Evolutionary conservation across 1,140 invertebrate genomes (phyloP).

Genomic region (Liolophura sinensis): DNA sequence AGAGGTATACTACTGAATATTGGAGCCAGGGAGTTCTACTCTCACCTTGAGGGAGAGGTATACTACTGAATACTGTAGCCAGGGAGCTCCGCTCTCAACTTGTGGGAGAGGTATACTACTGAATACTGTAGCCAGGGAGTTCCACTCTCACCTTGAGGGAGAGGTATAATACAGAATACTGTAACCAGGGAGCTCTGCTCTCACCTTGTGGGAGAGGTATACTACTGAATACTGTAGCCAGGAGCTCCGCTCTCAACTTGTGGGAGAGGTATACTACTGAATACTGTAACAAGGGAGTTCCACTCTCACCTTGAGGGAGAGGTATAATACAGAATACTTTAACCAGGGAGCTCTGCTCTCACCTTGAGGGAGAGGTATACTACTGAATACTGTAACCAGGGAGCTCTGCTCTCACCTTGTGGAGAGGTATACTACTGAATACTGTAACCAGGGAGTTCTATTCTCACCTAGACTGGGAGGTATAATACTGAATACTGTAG

Average conservation of each 20-base stretch:
- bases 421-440: slow-evolving; percentile 52
- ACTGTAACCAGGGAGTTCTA: slow-evolving; percentile 56
- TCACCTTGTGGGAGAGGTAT: slow-evolving; percentile 45
- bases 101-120: slow-evolving; percentile 47
- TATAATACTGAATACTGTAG: too few relatives aligned
- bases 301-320: slow-evolving; percentile 52
- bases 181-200: slow-evolving; percentile 53
- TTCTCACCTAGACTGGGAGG: slow-evolving; percentile 49
- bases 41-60: slow-evolving; percentile 46
- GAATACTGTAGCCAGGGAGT: slow-evolving; percentile 52
- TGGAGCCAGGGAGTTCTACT: slow-evolving; percentile 54
- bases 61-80: slow-evolving; percentile 55
- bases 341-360: slow-evolving; percentile 50
- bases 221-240: slow-evolving; percentile 55
- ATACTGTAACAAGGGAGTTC: slow-evolving; percentile 52
- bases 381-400: slow-evolving; percentile 53
- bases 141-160: slow-evolving; percentile 53
- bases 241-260: slow-evolving; percentile 50
- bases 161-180: slow-evolving; percentile 51
- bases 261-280: slow-evolving; percentile 51
- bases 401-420: slow-evolving; percentile 54
- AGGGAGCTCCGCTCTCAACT: slow-evolving; percentile 51
- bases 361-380: slow-evolving; percentile 48
- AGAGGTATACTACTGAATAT: slow-evolving; percentile 52
- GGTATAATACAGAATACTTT: too few relatives aligned